A percentile compares a stretch with the other conserved stretches of the same genome.
These are phyloP conservation scores for Agrypnia vestita DNA, from an alignment of 1,140 invertebrate species.

Conservation along the genomic window DNA sequence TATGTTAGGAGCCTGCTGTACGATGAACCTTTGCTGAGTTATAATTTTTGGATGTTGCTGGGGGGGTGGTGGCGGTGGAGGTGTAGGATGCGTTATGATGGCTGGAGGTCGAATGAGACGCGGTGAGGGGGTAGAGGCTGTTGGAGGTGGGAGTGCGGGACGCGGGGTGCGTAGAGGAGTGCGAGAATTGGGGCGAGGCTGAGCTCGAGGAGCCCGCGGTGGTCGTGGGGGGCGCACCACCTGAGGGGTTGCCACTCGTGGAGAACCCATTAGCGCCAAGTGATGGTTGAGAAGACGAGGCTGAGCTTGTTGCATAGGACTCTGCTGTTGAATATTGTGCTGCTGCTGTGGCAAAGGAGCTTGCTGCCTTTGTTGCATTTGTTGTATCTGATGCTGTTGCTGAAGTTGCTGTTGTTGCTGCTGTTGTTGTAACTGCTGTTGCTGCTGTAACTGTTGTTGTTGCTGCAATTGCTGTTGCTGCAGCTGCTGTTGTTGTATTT, in stretches of 20 bases:
- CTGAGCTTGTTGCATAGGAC: slow-evolving; percentile 29
- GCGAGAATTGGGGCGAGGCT: slow-evolving; percentile 21
- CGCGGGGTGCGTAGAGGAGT: not conserved
- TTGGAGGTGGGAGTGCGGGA: not conserved
- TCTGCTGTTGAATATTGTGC: slow-evolving; percentile 53
- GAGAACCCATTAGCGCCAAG: slow-evolving; percentile 2
- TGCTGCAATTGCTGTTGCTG: slow-evolving; percentile 65
- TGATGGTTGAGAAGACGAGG: slow-evolving; percentile 54
- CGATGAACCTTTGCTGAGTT: slow-evolving; percentile 62
- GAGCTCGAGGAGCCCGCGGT: slow-evolving; percentile 20
- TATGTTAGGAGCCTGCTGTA: slow-evolving; percentile 64
- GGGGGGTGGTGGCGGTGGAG: slow-evolving; percentile 7
- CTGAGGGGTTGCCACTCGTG: slow-evolving; percentile 10
- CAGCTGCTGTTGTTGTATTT: slow-evolving; percentile 63
- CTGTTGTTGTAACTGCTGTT: slow-evolving; percentile 66
- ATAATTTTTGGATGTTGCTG: slow-evolving; percentile 38
- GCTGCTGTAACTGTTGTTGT: slow-evolving; percentile 66
- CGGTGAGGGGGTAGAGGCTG: slow-evolving; percentile 13
- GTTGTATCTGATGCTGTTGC: slow-evolving; percentile 63
- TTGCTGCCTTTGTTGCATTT: slow-evolving; percentile 61
- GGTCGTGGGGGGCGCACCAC: slow-evolving; percentile 4
- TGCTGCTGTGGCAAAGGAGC: slow-evolving; percentile 54
- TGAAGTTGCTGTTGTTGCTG: slow-evolving; percentile 63
- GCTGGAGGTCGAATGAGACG: slow-evolving; percentile 5
- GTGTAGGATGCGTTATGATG: slow-evolving; percentile 17